Evolutionary conservation across 2,113 vertebrate species (phyloP), one percentile per base, ranked within the genome.

Genomic region (Tragelaphus buxtoni): DNA sequence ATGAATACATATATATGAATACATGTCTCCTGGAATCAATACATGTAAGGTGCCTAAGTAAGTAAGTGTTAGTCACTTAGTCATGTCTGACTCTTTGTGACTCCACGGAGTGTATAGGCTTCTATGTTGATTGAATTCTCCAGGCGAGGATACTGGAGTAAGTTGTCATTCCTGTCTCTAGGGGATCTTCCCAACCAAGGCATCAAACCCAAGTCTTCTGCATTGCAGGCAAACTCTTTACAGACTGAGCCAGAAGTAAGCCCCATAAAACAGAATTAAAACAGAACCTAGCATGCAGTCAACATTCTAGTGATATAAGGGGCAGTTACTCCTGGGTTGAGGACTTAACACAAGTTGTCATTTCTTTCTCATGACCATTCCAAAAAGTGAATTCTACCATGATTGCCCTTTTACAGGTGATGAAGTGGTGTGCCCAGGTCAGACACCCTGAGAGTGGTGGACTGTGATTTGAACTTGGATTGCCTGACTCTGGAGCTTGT

Each of bases 381-480:
- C 16, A 17, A 9, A 20, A 39, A n/a, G 9, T 17, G 24, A 35
- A 47, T n/a, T 65, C 81, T 86, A 18, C 13, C 83, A 85, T 20
- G 63, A 13, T 95, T 65, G 95, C 14, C 4, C 79, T 92, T 60
- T 93, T 80, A 96, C 28, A 97, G 99, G 99, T 98, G 98, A 76
- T 99, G 99, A 97, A 98, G 96, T 99, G 4, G 97, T 98, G 85
- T 98, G 16, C 98, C 76, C 98, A 98, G 88, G 98, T 99, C 61
- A 98, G 99, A 0, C 97, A 98, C 47, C 98, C 98, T 87, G 98
- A 99, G 98, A 98, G 98, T 65, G 98, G 99, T n/a, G 98, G 99
- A 30, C 99, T 45, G 99, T 99, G 98, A 93, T 56, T 98, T 98
- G 4, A 99, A 98, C 9, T 99, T 99, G 98, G 98, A 98, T 32